Conservation (phyloP, 2,113 vertebrate species). For the human (Homo sapiens) region GRCh38 chr17:38523501-38524000, state of each 20-base stretch:
- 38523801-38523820: not conserved
- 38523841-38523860: too few species aligned
- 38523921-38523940: too few species aligned
- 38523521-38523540: not conserved
- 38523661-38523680: not conserved
- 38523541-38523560: not conserved
- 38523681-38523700: not conserved
- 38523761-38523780: not conserved
- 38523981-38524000: too few species aligned
- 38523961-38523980: too few species aligned
- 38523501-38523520: not conserved
- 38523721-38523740: not conserved
- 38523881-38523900: too few species aligned
- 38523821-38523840: not conserved
- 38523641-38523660: not conserved
- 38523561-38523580: not conserved
- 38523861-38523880: too few species aligned
- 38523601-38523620: not conserved
- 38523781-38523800: not conserved
- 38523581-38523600: not conserved
- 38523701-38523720: not conserved
- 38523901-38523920: too few species aligned
- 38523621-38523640: not conserved
- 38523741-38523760: not conserved
- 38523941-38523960: too few species aligned